A percentile compares a stretch with the other conserved stretches of the same genome.
phyloP scores from a whole-genome alignment of 2,113 vertebrate genomes.

The Athene noctua region DNA sequence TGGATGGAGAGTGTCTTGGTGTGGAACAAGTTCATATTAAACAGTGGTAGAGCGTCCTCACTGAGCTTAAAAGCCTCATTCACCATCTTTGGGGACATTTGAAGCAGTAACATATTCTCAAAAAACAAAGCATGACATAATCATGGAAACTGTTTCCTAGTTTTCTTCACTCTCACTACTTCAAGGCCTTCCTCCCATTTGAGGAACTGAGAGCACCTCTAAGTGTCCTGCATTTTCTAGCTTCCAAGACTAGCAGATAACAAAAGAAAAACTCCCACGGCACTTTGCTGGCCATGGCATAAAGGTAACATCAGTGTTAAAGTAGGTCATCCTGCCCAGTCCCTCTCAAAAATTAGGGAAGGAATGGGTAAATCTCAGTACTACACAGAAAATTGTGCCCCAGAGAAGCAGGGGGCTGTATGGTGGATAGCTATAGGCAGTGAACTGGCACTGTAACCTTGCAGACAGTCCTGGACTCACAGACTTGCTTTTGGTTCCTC shows the following conservation, averaged over 20 bases:
- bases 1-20: not conserved
- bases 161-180: not conserved
- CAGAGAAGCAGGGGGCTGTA: not conserved
- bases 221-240: not conserved
- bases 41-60: not conserved
- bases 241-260: not conserved
- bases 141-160: not conserved
- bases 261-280: not conserved
- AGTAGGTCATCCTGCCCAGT: not conserved
- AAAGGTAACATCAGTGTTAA: not conserved
- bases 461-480: not conserved
- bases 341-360: not conserved
- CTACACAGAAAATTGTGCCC: not conserved
- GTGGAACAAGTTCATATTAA: not conserved
- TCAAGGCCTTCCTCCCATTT: not conserved
- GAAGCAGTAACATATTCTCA: not conserved
- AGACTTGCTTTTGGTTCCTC: not conserved
- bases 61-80: not conserved
- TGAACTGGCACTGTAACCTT: not conserved
- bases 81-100: not conserved
- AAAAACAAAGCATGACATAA: not conserved
- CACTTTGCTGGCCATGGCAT: not conserved
- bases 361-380: not conserved
- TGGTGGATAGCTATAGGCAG: not conserved
- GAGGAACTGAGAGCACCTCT: not conserved